A percentile compares a stretch with the other conserved stretches of the same genome.
Evolutionary conservation across 1,140 invertebrate genomes (phyloP).

Genomic region (Listronotus bonariensis): DNA sequence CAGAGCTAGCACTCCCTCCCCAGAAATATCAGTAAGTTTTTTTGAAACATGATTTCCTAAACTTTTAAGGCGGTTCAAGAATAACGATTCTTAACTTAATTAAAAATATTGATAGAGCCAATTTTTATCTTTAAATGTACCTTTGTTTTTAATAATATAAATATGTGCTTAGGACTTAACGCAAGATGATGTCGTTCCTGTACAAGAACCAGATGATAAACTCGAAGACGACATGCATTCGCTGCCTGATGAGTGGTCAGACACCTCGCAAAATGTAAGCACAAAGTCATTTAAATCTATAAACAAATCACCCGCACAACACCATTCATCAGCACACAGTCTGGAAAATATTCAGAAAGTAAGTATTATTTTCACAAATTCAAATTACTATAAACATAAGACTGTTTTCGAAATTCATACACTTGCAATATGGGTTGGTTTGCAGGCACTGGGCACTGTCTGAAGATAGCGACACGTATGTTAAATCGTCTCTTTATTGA

Average conservation of each 20-base stretch:
- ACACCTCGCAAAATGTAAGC: constrained; percentile 28
- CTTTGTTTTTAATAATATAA: constrained; percentile 37
- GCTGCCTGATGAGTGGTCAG: constrained; percentile 33
- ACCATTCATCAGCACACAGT: constrained; percentile 11
- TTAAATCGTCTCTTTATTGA: no score
- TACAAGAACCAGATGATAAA: constrained; percentile 4
- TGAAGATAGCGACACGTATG: no score
- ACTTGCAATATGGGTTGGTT: no score
- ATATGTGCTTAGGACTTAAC: constrained; percentile 40
- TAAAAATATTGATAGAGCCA: no score
- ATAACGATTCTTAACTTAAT: no score
- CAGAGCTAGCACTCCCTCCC: constrained; percentile 43
- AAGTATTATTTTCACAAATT: constrained; percentile 2
- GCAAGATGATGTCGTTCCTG: background rate
- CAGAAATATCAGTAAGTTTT: constrained; percentile 27
- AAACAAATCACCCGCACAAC: constrained; percentile 13
- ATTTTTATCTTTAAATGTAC: no score
- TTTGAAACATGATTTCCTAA: background rate
- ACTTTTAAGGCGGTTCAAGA: no score
- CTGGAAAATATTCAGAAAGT: constrained; percentile 8
- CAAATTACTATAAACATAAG: no score
- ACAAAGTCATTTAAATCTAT: constrained; percentile 19
- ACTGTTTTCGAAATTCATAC: no score
- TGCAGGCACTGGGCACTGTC: no score
- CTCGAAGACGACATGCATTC: constrained; percentile 37